A percentile compares a stretch with the other conserved stretches of the same genome.
Conservation (phyloP, 2,888 invertebrate genomes). For the Pandemis heparana region DNA sequence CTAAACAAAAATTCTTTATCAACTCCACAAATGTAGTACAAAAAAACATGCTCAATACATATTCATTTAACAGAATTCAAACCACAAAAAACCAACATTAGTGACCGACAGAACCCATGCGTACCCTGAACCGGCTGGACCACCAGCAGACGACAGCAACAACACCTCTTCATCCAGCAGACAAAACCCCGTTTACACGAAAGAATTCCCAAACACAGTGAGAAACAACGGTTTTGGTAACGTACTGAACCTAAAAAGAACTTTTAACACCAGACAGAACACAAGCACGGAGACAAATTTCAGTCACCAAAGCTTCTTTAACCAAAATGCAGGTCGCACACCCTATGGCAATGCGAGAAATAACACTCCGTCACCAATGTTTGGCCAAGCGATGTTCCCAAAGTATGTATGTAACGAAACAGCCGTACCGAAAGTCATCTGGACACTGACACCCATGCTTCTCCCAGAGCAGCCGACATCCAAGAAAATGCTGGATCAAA, state of each 20-base stretch:
- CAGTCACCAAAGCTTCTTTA: neutral
- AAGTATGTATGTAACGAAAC: slow-evolving; percentile 47
- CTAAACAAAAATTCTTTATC: no score
- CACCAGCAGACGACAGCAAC: slow-evolving; percentile 47
- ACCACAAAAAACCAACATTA: slow-evolving; percentile 42
- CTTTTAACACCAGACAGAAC: neutral
- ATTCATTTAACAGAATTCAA: slow-evolving; percentile 50
- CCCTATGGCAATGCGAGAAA: neutral
- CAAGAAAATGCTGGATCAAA: slow-evolving; percentile 11
- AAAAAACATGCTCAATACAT: neutral
- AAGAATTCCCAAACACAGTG: slow-evolving; percentile 7
- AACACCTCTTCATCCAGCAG: slow-evolving; percentile 5
- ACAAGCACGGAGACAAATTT: neutral
- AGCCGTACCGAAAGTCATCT: slow-evolving; percentile 49
- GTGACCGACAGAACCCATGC: slow-evolving; percentile 49
- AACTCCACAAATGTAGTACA: no score
- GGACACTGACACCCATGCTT: slow-evolving; percentile 49
- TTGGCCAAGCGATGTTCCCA: slow-evolving; percentile 55
- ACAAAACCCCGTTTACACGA: slow-evolving; percentile 6
- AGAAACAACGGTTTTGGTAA: neutral
- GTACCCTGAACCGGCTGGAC: slow-evolving; percentile 59
- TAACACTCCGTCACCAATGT: slow-evolving; percentile 44
- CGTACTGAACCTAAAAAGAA: neutral
- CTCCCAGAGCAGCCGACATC: neutral
- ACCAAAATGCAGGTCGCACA: neutral